Conservation (phyloP, 1,140 invertebrate species). For the Lasioglossum albipes region DNA sequence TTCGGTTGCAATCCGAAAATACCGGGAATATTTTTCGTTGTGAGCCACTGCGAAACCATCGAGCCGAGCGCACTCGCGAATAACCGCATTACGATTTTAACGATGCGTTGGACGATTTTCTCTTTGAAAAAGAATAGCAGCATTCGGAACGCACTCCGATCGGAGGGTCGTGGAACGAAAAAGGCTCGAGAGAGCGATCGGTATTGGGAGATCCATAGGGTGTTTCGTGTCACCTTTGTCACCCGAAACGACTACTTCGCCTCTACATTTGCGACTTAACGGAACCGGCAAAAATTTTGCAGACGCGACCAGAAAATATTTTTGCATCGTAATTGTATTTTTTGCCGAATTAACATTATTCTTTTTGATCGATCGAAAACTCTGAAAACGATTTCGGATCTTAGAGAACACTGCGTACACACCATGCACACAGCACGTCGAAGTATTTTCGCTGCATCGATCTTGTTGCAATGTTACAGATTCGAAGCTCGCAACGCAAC, state of each 20-base stretch:
- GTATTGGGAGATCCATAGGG: background rate
- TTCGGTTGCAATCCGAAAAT: background rate
- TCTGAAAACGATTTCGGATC: too few species aligned
- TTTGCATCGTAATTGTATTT: too few species aligned
- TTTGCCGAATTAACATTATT: too few species aligned
- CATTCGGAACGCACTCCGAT: background rate
- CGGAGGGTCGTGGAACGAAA: background rate
- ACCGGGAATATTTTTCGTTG: slow-evolving; percentile 8
- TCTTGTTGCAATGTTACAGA: too few species aligned
- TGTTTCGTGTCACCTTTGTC: slow-evolving; percentile 23
- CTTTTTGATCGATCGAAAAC: too few species aligned
- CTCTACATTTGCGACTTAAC: slow-evolving; percentile 36
- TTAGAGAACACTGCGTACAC: too few species aligned
- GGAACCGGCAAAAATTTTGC: slow-evolving; percentile 30
- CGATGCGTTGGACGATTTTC: slow-evolving; percentile 24
- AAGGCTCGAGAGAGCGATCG: background rate
- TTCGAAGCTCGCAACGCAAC: too few species aligned
- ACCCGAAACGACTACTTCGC: slow-evolving; percentile 8
- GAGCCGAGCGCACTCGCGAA: background rate
- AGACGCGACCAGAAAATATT: background rate
- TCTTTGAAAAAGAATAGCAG: slow-evolving; percentile 39
- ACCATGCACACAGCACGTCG: too few species aligned
- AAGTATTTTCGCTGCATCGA: too few species aligned
- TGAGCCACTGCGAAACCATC: background rate
- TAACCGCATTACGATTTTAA: slow-evolving; percentile 42